Base-by-base conservation (phyloP, 2,797 vertebrate genomes). In the Oreortyx pictus region DNA sequence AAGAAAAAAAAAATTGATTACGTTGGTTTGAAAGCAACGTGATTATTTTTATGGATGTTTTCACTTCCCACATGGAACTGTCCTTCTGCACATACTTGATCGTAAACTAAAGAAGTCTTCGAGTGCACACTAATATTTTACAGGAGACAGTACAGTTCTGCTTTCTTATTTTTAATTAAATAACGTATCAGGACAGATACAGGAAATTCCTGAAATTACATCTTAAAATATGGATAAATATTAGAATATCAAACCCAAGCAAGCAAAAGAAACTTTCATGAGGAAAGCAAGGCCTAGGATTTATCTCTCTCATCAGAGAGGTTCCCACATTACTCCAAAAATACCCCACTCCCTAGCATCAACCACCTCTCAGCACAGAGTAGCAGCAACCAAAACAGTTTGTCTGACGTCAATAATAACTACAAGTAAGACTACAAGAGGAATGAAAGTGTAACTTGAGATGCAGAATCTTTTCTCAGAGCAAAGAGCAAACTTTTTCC, bases 141-240 rank as follows among this genome's bases (percentile, higher is more conserved):
- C 35, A 80, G 65, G 12, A 88, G 12, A 77, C 9, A 31, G 29
- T 47, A 67, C 43, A 66, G 66, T 23, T 44, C 6, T 50, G 25
- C 8, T 67, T 82, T 62, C n/a, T 65, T 74, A 27, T 71, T 80
- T 89, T 83, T 35, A 71, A 88, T 81, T 62, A 67, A 67, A 50
- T 24, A 87, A 43, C 3, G 5, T 33, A 64, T 56, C 57, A 47
- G 80, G 62, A 33, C 46, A 84, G 35, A 74, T 90, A 85, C 20
- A 56, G 50, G 56, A 85, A 88, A 76, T 7, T 44, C 22, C 22
- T 17, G 24, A 86, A 89, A 78, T 64, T 24, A 86, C 71, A 89
- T 29, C 49, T 33, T 23, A 80, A 61, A 78, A 49, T 5, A 9
- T 2, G 78, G 43, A 79, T 56, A 39, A 73, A 2, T 59, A 71